These are phyloP conservation scores for Mycteria americana DNA, from an alignment of 2,797 vertebrate genomes.

Conservation along the genomic window DNA sequence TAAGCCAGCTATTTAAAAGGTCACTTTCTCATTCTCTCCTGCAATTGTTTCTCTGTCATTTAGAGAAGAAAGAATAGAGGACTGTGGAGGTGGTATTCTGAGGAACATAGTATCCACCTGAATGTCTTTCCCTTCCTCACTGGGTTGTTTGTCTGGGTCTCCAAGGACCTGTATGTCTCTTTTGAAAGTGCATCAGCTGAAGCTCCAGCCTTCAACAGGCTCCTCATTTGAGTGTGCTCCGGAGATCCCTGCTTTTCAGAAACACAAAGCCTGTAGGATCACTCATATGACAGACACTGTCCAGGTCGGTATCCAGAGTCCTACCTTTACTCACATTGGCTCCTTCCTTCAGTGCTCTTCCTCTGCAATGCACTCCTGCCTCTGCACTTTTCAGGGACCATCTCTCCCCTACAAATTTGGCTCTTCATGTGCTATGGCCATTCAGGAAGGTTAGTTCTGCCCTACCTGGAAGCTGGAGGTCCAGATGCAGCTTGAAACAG, in stretches of 20 bases:
- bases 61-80: not conserved
- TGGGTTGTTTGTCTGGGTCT: not conserved
- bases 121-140: not conserved
- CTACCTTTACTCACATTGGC: not conserved
- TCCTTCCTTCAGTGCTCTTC: not conserved
- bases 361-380: not conserved
- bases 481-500: not conserved
- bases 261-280: not conserved
- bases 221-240: not conserved
- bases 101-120: not conserved
- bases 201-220: not conserved
- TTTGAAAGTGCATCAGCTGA: not conserved
- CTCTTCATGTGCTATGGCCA: rapidly evolving
- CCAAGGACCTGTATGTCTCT: not conserved
- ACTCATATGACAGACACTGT: not conserved
- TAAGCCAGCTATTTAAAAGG: not conserved
- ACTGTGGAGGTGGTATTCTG: not conserved
- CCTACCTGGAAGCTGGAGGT: not conserved
- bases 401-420: rapidly evolving
- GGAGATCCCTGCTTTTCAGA: not conserved
- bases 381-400: not conserved
- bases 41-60: not conserved
- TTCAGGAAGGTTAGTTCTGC: not conserved
- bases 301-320: not conserved
- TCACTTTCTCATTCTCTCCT: not conserved